Base-by-base conservation (phyloP, 2,888 invertebrate genomes). In the Bugulina stolonifera region DNA sequence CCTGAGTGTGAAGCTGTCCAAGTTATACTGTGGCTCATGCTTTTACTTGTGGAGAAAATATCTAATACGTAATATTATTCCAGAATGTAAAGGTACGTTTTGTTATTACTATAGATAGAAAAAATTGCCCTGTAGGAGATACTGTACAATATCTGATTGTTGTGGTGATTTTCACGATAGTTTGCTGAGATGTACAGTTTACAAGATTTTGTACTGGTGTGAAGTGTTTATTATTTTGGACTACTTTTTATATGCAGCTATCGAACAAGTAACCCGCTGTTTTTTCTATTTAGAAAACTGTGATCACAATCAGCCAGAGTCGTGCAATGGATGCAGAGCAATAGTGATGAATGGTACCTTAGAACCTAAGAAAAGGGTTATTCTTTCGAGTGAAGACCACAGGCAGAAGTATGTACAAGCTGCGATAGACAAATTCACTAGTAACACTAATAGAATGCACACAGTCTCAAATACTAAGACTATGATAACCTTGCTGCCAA, bases 1-100 rank as follows among this genome's bases (percentile, higher is more conserved):
- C 5, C 5, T 18, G 5, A 43, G 18, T 10, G 18, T 43, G 10
- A 5, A 43, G 43, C 18, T 43, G 5, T 27, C 5, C 5, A 5
- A 57, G n/a, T 5, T 57, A 14, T 64, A 64, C 64, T 64, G 64
- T 34, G 32, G 32, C 32, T 34, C 64, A 2, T 64, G 64, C 27
- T 5, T 34, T 18, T 32, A 64, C 32, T 29, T 64, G 64, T 64
- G 34, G 29, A 10, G 5, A 14, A 64, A 64, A 32, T 32, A 32
- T 27, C 10, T 64, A 14, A 29, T 32, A 14, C 25, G 32, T 22
- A 32, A 32, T n/a, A 32, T 64, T 29, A 32, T 64, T 10, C 64
- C 64, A 64, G 32, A 27, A 14, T 64, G 64, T 32, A 27, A 25
- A 14, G 64, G 64, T 64, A n/a, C 25, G 64, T 27, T 25, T 32